Evolutionary conservation across 2,888 invertebrate species (phyloP), one percentile per base, ranked within the genome.

Genomic region (Aethes cnicana): DNA sequence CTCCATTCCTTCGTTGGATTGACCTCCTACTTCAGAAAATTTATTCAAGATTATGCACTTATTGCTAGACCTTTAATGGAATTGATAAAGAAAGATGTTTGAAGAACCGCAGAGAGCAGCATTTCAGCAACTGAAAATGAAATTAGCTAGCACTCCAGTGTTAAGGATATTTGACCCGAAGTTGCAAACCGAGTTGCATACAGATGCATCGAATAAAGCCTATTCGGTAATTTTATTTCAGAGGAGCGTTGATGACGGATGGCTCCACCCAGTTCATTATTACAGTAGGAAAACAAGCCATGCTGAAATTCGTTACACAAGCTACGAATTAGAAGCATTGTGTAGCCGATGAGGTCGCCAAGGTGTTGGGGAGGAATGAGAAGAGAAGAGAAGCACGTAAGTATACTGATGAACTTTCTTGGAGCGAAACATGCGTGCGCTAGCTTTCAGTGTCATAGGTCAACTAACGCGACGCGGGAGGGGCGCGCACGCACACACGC

Each of bases 61-160:
- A 63, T 64, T 21, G 62, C 62, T 0, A 58, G 39, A 36, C 64
- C 63, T 3, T 8, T 65, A n/a, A 61, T 63, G 0, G 54, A 65
- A n/a, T 23, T 65, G 21, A 26, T 61, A 4, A 59, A 54, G 11
- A 59, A 59, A 7, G 36, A 54, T 21, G 41, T 64, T 66, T 56
- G 46, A 56, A 20, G 35, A 55, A 50, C 8, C 52, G 53, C 7
- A 14, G 33, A 30, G 39, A 23, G n/a, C n/a, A n/a, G n/a, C 57
- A 56, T 9, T 62, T 64, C 44, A 1, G 53, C 5, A 17, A 37
- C 30, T 69, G 4, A 65, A 64, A 18, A 32, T 16, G 12, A 52
- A 32, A 18, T 32, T 44, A 12, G 9, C 12, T 2, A 7, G 17
- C 18, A 11, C 25, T 12, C 63, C 63, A 7, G 54, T 67, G 0